Conservation (phyloP, 1,140 invertebrate species). For the Nebria ingens region DNA sequence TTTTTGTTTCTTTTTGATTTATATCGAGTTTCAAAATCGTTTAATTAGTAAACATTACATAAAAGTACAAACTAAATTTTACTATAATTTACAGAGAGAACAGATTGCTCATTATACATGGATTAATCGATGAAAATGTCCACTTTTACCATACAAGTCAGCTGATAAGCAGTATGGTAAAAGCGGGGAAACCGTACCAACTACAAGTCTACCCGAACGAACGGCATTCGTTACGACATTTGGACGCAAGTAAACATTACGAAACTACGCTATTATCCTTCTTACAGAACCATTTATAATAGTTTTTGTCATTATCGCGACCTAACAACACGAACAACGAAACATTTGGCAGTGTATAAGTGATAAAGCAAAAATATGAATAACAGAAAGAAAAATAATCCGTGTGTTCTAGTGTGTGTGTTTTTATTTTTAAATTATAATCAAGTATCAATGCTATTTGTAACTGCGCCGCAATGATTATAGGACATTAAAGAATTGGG, state of each 20-base stretch:
- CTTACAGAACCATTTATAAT: conserved; percentile 78
- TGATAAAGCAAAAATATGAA: neutral
- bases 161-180: conserved; percentile 79
- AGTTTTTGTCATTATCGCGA: too few relatives aligned
- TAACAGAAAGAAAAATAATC: too few relatives aligned
- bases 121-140: conserved; percentile 98
- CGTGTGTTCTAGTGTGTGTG: conserved; percentile 5
- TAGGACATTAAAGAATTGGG: neutral
- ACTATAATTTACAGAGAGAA: conserved; percentile 56
- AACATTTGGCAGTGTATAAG: neutral
- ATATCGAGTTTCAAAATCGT: neutral
- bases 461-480: neutral
- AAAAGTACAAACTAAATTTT: too few relatives aligned
- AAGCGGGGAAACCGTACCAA: conserved; percentile 83
- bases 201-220: conserved; percentile 92
- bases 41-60: neutral
- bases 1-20: neutral
- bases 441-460: neutral
- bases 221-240: conserved; percentile 81
- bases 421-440: neutral
- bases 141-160: conserved; percentile 94
- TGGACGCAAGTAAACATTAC: conserved; percentile 93
- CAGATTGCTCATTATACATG: conserved; percentile 92
- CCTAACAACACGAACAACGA: neutral
- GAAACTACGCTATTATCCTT: conserved; percentile 88